These are phyloP conservation scores for Eudasyphora cyanicolor DNA, from an alignment of 2,888 invertebrate genomes.

Conservation along the genomic window DNA sequence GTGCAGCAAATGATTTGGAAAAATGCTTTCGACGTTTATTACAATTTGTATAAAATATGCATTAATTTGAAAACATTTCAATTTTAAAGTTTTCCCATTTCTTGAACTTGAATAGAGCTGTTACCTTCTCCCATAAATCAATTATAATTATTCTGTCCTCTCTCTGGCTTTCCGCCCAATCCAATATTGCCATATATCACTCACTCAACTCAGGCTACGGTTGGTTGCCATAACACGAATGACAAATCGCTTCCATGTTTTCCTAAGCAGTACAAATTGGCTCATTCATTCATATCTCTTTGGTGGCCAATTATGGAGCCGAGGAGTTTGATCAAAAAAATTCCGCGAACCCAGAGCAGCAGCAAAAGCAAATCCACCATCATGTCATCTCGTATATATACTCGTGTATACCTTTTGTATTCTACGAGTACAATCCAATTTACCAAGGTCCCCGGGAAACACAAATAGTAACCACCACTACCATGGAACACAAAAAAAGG, in stretches of 20 bases:
- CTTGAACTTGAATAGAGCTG: no score
- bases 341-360: not conserved
- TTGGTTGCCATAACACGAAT: not conserved
- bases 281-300: not conserved
- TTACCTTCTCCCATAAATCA: no score
- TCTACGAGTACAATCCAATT: no score
- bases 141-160: no score
- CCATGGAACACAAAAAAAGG: no score
- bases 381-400: not conserved
- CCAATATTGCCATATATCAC: not conserved
- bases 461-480: not conserved
- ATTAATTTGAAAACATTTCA: no score
- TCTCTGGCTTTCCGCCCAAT: no score
- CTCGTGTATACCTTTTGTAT: not conserved
- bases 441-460: not conserved
- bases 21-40: no score
- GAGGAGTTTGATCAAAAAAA: not conserved
- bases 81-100: no score
- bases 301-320: slow-evolving; percentile 1
- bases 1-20: no score
- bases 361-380: not conserved
- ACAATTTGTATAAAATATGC: no score
- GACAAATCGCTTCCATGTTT: not conserved
- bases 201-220: not conserved
- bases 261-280: not conserved